Evolutionary conservation across 2,797 vertebrate species (phyloP).

Genomic region (Sebastes vulpes): DNA sequence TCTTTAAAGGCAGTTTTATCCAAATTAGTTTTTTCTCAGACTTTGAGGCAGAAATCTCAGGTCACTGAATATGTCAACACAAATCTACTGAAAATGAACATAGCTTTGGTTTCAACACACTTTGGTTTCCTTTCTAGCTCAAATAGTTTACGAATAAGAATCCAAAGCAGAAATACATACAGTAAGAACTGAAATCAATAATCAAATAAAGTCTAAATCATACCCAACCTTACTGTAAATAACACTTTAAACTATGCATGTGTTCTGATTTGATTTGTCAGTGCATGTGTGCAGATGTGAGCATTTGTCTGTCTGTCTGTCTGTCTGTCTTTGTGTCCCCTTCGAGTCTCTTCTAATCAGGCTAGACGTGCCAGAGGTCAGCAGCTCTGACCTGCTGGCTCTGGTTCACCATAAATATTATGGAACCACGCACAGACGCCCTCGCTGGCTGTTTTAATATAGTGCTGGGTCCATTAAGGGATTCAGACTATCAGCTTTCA

Average conservation of each 20-base stretch:
- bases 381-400: constrained; percentile 60
- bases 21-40: no score
- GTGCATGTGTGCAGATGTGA: background rate
- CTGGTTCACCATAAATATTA: constrained; percentile 68
- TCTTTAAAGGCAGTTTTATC: no score
- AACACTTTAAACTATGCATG: background rate
- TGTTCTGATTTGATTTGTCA: background rate
- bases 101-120: background rate
- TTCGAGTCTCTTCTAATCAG: constrained; percentile 47
- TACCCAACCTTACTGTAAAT: background rate
- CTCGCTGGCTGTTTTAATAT: constrained; percentile 57
- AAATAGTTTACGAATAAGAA: background rate
- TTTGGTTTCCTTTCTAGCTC: background rate
- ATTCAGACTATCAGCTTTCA: constrained; percentile 48
- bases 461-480: constrained; percentile 33
- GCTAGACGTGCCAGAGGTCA: constrained; percentile 57
- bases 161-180: background rate
- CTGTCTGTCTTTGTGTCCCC: constrained; percentile 34
- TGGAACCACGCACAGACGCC: constrained; percentile 44
- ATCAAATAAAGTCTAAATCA: background rate
- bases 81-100: background rate
- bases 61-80: background rate
- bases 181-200: background rate
- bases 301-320: background rate
- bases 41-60: no score